Evolutionary conservation across 1,140 invertebrate genomes (phyloP), one percentile per base, ranked within the genome.

Genomic region (Lucilia cuprina): DNA sequence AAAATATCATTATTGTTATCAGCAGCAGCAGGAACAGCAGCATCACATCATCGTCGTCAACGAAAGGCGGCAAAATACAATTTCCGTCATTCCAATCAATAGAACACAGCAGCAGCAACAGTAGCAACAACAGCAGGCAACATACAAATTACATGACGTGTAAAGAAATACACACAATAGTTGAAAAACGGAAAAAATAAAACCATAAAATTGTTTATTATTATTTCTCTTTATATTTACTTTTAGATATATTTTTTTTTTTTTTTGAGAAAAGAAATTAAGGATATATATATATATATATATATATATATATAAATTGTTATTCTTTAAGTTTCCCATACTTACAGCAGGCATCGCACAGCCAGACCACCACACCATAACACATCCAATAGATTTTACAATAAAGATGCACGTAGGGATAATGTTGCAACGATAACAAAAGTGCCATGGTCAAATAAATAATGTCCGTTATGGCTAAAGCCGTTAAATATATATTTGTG

Each of bases 401-500:
- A 82, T 90, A 83, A 35, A 86, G 87, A 60, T 92, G 89, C 17
- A 93, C 92, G 84, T 92, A 91, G 74, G 90, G 86, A 86, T 95
- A 94, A 87, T 95, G 94, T 84, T 92, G 87, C 55, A 95, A 91
- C 0, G 94, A 95, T 34, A 96, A 91, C 34, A 94, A 91, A 86
- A 96, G 93, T 85, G 93, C 93, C 86, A 94, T 93, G 30, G 95
- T 90, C 74, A 96, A 92, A 89, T 95, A 95, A 34, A 95, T 91
- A 77, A 96, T 92, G 87, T 96, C 95, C 30, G 95, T 94, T 50
- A 95, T 93, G 41, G 95, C 95, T 85, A 96, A 88, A 0, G 95
- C 95, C 82, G 94, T 95, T 86, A 96, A 91, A 90, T 96, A 96
- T 85, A 93, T 92, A 91, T 96, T 96, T 65, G 95, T 96, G 35